Percentiles rank a stretch among this genome's conserved stretches.
Conservation (phyloP, 2,113 vertebrate genomes). For the Eupsittula cactorum region DNA sequence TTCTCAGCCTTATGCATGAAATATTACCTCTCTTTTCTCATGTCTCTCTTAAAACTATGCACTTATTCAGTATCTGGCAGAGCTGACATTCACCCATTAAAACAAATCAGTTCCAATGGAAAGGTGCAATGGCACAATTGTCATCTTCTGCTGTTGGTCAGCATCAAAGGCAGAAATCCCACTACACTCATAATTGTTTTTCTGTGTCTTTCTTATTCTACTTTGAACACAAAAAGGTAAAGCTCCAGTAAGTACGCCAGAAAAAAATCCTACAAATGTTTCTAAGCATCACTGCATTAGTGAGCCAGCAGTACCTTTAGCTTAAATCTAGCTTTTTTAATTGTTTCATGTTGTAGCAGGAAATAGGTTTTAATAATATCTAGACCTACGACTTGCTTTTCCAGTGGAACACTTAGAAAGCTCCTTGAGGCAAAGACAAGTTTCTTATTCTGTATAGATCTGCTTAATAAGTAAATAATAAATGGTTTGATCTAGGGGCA, state of each 20-base stretch:
- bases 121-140: neutral
- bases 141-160: neutral
- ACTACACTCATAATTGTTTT: neutral
- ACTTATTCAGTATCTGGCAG: neutral
- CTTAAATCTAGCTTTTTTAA: neutral
- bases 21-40: neutral
- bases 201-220: neutral
- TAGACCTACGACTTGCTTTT: constrained; percentile 16
- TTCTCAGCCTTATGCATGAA: neutral
- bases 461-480: constrained; percentile 42
- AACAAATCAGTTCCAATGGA: neutral
- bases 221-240: neutral
- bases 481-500: neutral
- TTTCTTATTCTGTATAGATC: neutral
- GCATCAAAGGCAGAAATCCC: neutral
- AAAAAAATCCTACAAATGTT: neutral
- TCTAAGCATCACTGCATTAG: neutral
- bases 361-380: constrained; percentile 11
- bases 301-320: neutral
- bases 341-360: constrained; percentile 5
- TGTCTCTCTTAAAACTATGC: neutral
- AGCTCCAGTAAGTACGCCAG: neutral
- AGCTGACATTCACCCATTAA: neutral
- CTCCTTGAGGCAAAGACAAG: neutral
- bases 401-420: neutral